Percentiles rank a stretch among this genome's conserved stretches.
Conservation (phyloP, 2,113 vertebrate genomes). For the Megaceryle maxima region DNA sequence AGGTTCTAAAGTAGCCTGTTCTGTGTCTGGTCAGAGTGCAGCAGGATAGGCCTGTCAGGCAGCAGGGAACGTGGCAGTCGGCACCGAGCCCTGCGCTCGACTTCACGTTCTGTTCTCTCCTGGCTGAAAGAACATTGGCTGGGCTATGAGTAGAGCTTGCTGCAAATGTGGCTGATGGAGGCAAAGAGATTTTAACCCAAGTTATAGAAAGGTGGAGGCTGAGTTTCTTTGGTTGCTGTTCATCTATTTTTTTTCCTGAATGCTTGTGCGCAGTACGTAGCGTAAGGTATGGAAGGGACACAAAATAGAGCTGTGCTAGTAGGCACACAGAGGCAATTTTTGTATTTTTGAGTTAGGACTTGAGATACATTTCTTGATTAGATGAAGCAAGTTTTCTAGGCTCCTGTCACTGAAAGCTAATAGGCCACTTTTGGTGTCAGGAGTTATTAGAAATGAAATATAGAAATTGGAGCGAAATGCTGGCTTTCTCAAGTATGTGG, state of each 20-base stretch:
- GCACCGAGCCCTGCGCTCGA: too few species aligned
- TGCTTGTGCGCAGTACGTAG: not conserved
- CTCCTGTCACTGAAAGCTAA: slow-evolving; percentile 12
- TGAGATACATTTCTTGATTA: slow-evolving; percentile 13
- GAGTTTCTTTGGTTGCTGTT: not conserved
- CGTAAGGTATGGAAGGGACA: not conserved
- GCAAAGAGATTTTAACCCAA: not conserved
- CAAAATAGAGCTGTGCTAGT: not conserved
- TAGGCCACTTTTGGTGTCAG: slow-evolving; percentile 44
- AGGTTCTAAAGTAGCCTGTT: not conserved
- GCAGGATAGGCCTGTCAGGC: not conserved
- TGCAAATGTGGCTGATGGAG: not conserved
- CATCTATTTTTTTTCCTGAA: not conserved
- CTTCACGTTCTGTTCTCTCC: not conserved
- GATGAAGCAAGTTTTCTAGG: not conserved
- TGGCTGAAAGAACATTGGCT: not conserved
- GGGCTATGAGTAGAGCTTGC: not conserved
- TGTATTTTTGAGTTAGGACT: slow-evolving; percentile 14
- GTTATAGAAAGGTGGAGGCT: not conserved
- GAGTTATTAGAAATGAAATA: slow-evolving; percentile 47
- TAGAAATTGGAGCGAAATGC: not conserved
- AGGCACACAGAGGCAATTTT: not conserved
- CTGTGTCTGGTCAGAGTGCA: not conserved
- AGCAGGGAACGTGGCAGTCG: not conserved
- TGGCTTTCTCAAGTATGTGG: not conserved